phyloP scores from a whole-genome alignment of 2,888 invertebrate species.

The Idaea biselata region DNA sequence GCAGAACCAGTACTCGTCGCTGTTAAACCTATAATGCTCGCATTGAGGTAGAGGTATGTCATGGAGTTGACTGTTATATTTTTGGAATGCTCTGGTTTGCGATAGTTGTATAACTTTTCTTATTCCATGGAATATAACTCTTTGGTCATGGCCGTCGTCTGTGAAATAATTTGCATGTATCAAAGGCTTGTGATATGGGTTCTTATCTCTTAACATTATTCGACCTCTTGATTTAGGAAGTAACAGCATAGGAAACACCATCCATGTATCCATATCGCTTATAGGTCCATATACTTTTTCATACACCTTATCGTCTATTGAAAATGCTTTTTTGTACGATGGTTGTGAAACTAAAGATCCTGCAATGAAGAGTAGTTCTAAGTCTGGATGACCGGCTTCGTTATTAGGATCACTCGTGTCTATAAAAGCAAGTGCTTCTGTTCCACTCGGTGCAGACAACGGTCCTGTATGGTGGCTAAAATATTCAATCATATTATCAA shows the following conservation, averaged over 20 bases:
- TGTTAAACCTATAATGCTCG: slow-evolving; percentile 69
- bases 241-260: slow-evolving; percentile 81
- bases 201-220: slow-evolving; percentile 79
- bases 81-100: slow-evolving; percentile 73
- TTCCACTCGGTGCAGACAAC: slow-evolving; percentile 57
- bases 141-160: slow-evolving; percentile 78
- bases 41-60: slow-evolving; percentile 79
- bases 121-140: slow-evolving; percentile 69
- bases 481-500: slow-evolving; percentile 76
- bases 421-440: slow-evolving; percentile 77
- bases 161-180: slow-evolving; percentile 85
- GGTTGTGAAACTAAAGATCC: slow-evolving; percentile 69
- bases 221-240: slow-evolving; percentile 83
- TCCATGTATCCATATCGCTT: slow-evolving; percentile 69
- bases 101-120: slow-evolving; percentile 65
- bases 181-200: slow-evolving; percentile 84
- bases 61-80: slow-evolving; percentile 76
- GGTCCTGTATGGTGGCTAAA: slow-evolving; percentile 66
- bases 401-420: slow-evolving; percentile 70
- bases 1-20: slow-evolving; percentile 86
- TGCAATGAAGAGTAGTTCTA: slow-evolving; percentile 79
- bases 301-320: slow-evolving; percentile 63
- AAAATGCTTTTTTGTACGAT: slow-evolving; percentile 52
- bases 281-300: slow-evolving; percentile 66
- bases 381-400: slow-evolving; percentile 77